Evolutionary conservation across 2,113 vertebrate genomes (phyloP), one percentile per base, ranked within the genome.

Genomic region (Shinisaurus crocodilurus): DNA sequence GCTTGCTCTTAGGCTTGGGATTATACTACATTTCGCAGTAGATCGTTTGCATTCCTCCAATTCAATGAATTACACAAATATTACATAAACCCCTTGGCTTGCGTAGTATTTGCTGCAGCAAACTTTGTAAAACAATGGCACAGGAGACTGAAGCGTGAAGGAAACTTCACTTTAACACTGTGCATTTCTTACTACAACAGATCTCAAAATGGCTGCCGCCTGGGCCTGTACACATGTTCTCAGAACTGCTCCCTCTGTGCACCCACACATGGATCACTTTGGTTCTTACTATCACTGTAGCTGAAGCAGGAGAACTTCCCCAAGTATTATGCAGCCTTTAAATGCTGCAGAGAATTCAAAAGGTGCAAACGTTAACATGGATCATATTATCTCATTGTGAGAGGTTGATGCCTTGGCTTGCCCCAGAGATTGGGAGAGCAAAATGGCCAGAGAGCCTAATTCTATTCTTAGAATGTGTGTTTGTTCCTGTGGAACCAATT

Each of bases 1-100:
- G 81, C 89, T 86, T 94, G 91, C 92, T 94, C 91, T 95, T 96
- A 91, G 88, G 93, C 93, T 96, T 93, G 91, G 93, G 23, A 27
- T 86, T 70, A 72, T 72, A 72, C 20, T 70, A n/a, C 65, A 70
- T 76, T 74, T 43, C 40, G 18, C 27, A 40, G 6, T 45, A 79
- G 40, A 32, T 23, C 20, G 2, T 40, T 25, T 63, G 60, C 16
- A 87, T 27, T 75, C 50, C 34, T 63, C 37, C 16, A 67, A n/a
- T 37, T 81, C 23, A 48, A 5, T 37, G 23, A 23, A 63, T 63
- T 63, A 23, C 20, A 63, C 60, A 63, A 63, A 63, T 60, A 63
- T 63, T 63, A 63, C 20, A 63, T 18, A 63, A 63, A 18, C 18
- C 60, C 60, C 60, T 63, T 63, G 40, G 6, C 45, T 54, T 75